phyloP scores from a whole-genome alignment of 2,888 invertebrate genomes.

The Neoscelio sp. region DNA sequence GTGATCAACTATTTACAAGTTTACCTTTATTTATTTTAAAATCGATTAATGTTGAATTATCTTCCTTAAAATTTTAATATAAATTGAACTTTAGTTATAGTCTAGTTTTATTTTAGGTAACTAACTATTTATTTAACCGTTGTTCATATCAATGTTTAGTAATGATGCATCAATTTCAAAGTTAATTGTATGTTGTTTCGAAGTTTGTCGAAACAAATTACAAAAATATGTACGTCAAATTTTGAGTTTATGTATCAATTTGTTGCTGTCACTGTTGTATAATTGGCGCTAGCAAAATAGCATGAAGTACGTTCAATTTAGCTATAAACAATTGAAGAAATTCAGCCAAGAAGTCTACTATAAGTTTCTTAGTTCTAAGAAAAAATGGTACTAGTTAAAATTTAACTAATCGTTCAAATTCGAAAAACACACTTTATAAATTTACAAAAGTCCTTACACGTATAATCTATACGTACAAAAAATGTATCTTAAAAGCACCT shows the following conservation, averaged over 20 bases:
- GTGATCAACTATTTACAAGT: conserved; percentile 2
- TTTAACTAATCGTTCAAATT: conserved; percentile 17
- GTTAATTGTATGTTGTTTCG: not conserved
- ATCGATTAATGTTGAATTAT: conserved; percentile 49
- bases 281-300: conserved; percentile 51
- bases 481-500: not conserved
- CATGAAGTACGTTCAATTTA: conserved; percentile 33
- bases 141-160: conserved; percentile 28
- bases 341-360: conserved; percentile 56
- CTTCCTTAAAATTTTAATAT: conserved; percentile 20
- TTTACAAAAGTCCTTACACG: not conserved
- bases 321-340: conserved; percentile 57
- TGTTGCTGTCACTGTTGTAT: conserved; percentile 44
- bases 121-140: conserved; percentile 11
- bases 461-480: not conserved
- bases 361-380: conserved; percentile 45
- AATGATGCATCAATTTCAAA: conserved; percentile 65
- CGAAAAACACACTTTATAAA: conserved; percentile 28
- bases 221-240: too few species aligned
- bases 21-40: conserved; percentile 1
- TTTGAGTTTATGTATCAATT: conserved; percentile 17
- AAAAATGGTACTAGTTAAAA: conserved; percentile 35
- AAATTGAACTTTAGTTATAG: conserved; percentile 10
- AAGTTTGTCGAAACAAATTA: too few species aligned
- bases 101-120: conserved; percentile 13